Conservation (phyloP, 2,888 invertebrate genomes). For the Ceramica pisi region DNA sequence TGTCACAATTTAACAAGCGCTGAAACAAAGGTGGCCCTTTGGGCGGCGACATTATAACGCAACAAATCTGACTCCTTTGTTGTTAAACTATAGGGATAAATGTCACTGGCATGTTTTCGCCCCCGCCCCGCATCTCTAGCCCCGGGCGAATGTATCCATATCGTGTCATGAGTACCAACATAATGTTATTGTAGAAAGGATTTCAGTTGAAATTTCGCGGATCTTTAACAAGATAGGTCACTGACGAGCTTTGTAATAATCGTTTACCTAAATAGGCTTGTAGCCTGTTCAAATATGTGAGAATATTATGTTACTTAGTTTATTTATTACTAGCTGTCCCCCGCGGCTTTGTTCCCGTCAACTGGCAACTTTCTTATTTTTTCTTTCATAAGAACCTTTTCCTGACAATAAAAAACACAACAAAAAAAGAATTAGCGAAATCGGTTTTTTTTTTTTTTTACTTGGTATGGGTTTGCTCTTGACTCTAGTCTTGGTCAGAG, state of each 20-base stretch:
- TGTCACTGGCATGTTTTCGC: conserved; percentile 78
- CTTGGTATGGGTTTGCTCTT: too few species aligned
- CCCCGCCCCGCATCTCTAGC: conserved; percentile 45
- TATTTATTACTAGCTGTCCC: too few species aligned
- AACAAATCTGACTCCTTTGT: conserved; percentile 82
- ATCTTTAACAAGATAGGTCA: conserved; percentile 44
- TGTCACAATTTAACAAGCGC: conserved; percentile 72
- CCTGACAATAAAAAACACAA: too few species aligned
- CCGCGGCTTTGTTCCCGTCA: too few species aligned
- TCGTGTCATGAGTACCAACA: conserved; percentile 52
- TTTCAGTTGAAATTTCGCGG: conserved; percentile 31
- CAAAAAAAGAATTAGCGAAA: too few species aligned
- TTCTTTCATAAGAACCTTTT: too few species aligned
- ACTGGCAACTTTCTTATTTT: too few species aligned
- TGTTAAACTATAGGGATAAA: conserved; percentile 83
- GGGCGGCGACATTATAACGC: conserved; percentile 77
- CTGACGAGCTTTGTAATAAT: conserved; percentile 20
- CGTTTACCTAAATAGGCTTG: not conserved
- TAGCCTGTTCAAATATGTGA: conserved; percentile 1
- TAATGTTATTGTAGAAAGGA: conserved; percentile 56
- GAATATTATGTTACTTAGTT: not conserved
- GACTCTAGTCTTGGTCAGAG: too few species aligned
- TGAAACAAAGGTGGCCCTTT: conserved; percentile 77
- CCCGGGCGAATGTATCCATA: conserved; percentile 51
- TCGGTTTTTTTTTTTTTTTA: too few species aligned